Conservation (phyloP, 2,888 invertebrate genomes). For the Hydropsyche betteni region DNA sequence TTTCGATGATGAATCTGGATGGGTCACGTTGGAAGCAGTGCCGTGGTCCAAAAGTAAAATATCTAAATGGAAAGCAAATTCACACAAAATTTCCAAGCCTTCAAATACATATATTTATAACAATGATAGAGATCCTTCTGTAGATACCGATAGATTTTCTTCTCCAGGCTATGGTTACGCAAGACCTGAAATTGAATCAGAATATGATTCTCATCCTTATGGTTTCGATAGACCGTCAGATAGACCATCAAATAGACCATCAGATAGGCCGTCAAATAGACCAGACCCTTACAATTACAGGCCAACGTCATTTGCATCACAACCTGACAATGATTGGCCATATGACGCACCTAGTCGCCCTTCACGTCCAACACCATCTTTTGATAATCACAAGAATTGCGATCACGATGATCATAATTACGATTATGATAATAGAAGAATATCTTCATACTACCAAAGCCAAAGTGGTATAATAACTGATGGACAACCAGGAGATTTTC, state of each 20-base stretch:
- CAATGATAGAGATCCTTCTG: constrained; percentile 45
- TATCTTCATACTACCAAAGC: constrained; percentile 62
- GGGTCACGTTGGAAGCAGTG: constrained; percentile 80
- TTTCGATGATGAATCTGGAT: constrained; percentile 76
- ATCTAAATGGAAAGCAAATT: constrained; percentile 79
- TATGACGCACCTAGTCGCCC: constrained; percentile 49
- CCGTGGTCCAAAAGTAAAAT: constrained; percentile 84
- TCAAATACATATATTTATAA: constrained; percentile 45
- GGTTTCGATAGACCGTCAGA: constrained; percentile 40
- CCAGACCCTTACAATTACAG: constrained; percentile 43
- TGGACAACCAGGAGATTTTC: constrained; percentile 63
- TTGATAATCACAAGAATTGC: constrained; percentile 29
- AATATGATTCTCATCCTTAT: constrained; percentile 38
- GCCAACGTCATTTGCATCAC: constrained; percentile 40
- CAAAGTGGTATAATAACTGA: constrained; percentile 59
- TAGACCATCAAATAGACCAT: constrained; percentile 31
- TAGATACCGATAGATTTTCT: constrained; percentile 48
- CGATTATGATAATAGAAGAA: constrained; percentile 62
- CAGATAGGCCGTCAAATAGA: constrained; percentile 41
- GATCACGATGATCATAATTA: constrained; percentile 54
- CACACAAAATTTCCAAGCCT: constrained; percentile 53
- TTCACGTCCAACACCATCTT: constrained; percentile 46
- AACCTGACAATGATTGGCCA: constrained; percentile 45
- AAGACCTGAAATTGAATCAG: constrained; percentile 44
- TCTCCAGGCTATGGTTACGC: constrained; percentile 27